Evolutionary conservation across 2,113 vertebrate species (phyloP).

Genomic region (Chelonoidis abingdonii): DNA sequence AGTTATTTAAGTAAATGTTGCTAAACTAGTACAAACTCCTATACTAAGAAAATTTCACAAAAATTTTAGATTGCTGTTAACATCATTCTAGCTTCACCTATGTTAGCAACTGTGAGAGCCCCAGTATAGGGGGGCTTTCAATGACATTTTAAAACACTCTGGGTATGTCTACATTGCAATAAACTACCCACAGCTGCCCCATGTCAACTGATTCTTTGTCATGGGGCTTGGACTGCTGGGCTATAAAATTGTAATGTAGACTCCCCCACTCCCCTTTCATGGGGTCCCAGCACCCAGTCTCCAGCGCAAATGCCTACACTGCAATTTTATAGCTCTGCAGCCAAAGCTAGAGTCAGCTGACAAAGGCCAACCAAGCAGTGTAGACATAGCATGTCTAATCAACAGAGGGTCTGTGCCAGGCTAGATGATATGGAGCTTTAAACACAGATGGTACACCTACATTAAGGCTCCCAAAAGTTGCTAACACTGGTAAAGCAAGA

Average conservation of each 20-base stretch:
- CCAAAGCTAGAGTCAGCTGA: neutral
- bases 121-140: rapidly evolving
- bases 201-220: neutral
- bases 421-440: neutral
- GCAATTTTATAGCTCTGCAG: neutral
- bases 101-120: neutral
- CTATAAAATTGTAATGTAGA: neutral
- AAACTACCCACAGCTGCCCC: neutral
- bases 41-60: neutral
- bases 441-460: neutral
- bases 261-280: too few relatives aligned
- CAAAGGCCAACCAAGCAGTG: neutral
- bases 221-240: neutral
- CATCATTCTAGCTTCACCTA: neutral
- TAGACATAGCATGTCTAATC: neutral
- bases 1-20: neutral
- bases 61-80: neutral
- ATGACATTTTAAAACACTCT: neutral
- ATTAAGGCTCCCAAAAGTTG: neutral
- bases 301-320: neutral
- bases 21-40: neutral
- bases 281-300: neutral
- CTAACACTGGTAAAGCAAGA: neutral
- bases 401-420: neutral
- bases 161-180: neutral